A percentile compares a stretch with the other conserved stretches of the same genome.
Evolutionary conservation across 2,888 invertebrate genomes (phyloP).

Genomic region (Rhagonycha fulva): DNA sequence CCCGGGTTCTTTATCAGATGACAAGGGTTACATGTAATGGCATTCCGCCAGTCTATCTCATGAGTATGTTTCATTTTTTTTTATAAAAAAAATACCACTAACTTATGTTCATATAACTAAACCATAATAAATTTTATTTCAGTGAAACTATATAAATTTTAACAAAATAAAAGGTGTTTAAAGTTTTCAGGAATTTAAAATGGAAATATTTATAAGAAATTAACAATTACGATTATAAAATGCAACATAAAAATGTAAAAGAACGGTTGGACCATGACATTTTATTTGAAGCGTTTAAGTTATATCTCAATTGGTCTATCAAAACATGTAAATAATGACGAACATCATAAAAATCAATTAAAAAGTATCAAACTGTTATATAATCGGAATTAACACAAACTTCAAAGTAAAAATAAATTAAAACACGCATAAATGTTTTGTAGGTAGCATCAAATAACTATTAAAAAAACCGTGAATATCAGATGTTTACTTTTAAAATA

Average conservation of each 20-base stretch:
- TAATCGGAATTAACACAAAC: slow-evolving; percentile 23
- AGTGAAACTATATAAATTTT: slow-evolving; percentile 30
- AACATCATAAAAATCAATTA: slow-evolving; percentile 28
- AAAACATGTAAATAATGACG: slow-evolving; percentile 16
- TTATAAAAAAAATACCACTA: slow-evolving; percentile 27
- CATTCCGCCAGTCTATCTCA: slow-evolving; percentile 44
- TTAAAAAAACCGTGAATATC: slow-evolving; percentile 15
- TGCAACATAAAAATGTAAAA: background rate
- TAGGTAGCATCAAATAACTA: slow-evolving; percentile 21
- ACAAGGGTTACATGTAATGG: slow-evolving; percentile 52
- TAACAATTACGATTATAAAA: background rate
- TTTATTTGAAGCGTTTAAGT: slow-evolving; percentile 1
- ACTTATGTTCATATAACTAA: slow-evolving; percentile 36
- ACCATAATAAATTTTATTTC: slow-evolving; percentile 41
- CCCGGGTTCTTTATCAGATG: slow-evolving; percentile 51
- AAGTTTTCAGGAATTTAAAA: background rate
- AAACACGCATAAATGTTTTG: slow-evolving; percentile 26
- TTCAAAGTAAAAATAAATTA: slow-evolving; percentile 26
- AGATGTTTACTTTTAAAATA: slow-evolving; percentile 9
- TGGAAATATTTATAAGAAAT: background rate
- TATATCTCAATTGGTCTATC: slow-evolving; percentile 13
- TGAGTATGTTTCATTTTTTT: slow-evolving; percentile 30
- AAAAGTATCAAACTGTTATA: slow-evolving; percentile 31
- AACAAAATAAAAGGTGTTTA: slow-evolving; percentile 1
- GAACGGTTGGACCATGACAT: background rate